Percentiles rank a stretch among this genome's conserved stretches.
Evolutionary conservation across 1,140 invertebrate species (phyloP).

Genomic region (Pseudomyrmex pallidus): DNA sequence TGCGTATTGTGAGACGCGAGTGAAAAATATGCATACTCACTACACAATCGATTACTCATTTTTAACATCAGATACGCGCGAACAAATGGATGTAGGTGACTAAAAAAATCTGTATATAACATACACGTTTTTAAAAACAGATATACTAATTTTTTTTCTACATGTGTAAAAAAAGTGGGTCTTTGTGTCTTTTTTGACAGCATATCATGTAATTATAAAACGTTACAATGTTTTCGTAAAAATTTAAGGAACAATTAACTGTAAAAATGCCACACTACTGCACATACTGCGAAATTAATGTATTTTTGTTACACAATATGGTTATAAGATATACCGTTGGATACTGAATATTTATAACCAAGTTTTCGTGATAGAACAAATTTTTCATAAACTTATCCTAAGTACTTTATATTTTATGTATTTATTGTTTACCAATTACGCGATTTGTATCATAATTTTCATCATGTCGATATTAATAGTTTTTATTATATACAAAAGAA

Average conservation of each 20-base stretch:
- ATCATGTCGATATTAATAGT: slow-evolving; percentile 23
- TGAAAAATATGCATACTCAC: too few species aligned
- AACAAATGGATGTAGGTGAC: too few species aligned
- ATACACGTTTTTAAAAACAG: background rate
- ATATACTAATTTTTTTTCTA: slow-evolving; percentile 47
- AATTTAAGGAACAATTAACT: slow-evolving; percentile 61
- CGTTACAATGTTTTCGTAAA: slow-evolving; percentile 8
- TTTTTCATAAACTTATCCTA: slow-evolving; percentile 1
- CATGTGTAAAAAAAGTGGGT: slow-evolving; percentile 18
- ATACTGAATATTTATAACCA: slow-evolving; percentile 30
- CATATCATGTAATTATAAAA: slow-evolving; percentile 4
- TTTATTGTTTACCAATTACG: slow-evolving; percentile 25
- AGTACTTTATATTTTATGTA: background rate
- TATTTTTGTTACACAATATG: slow-evolving; percentile 60
- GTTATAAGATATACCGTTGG: background rate
- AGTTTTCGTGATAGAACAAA: slow-evolving; percentile 18
- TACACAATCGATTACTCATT: too few species aligned
- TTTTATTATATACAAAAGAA: slow-evolving; percentile 63
- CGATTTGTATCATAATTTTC: too few species aligned
- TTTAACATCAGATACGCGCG: too few species aligned
- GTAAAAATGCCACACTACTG: slow-evolving; percentile 54
- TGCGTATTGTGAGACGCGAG: too few species aligned
- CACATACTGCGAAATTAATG: slow-evolving; percentile 63
- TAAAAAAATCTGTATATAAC: too few species aligned
- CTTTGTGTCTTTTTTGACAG: slow-evolving; percentile 25